Percentiles rank a stretch among this genome's conserved stretches.
Conservation (phyloP, 2,888 invertebrate species). For the Neoaliturus tenellus region DNA sequence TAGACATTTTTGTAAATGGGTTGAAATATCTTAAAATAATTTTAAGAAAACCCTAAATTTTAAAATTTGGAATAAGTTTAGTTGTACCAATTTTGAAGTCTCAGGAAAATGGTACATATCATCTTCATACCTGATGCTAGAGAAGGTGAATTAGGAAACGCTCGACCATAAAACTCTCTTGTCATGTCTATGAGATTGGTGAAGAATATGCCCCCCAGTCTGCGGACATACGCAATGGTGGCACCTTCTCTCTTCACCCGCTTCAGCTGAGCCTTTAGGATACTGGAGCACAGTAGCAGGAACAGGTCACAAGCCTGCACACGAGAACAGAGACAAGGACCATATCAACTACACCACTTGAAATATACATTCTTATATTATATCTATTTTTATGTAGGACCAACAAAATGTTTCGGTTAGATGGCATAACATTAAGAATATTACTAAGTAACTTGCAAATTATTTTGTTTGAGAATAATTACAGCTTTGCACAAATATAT, state of each 20-base stretch:
- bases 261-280: conserved; percentile 87
- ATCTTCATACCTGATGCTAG: conserved; percentile 81
- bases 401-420: too few relatives aligned
- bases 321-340: conserved; percentile 67
- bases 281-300: conserved; percentile 86
- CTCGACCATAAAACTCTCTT: conserved; percentile 82
- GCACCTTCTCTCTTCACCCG: conserved; percentile 89
- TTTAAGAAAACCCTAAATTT: too few relatives aligned
- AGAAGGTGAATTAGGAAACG: conserved; percentile 86
- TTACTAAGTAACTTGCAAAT: too few relatives aligned
- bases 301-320: conserved; percentile 92
- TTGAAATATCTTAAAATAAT: too few relatives aligned
- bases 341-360: too few relatives aligned
- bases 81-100: not conserved
- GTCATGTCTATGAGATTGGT: conserved; percentile 86
- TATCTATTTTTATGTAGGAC: too few relatives aligned
- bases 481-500: too few relatives aligned
- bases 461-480: too few relatives aligned
- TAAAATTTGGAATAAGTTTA: too few relatives aligned
- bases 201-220: conserved; percentile 90
- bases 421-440: too few relatives aligned
- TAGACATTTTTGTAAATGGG: too few relatives aligned
- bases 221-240: conserved; percentile 86
- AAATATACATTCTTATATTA: too few relatives aligned
- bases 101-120: not conserved